These are phyloP conservation scores for Habrosyne pyritoides DNA, from an alignment of 2,888 invertebrate genomes.

Conservation along the genomic window DNA sequence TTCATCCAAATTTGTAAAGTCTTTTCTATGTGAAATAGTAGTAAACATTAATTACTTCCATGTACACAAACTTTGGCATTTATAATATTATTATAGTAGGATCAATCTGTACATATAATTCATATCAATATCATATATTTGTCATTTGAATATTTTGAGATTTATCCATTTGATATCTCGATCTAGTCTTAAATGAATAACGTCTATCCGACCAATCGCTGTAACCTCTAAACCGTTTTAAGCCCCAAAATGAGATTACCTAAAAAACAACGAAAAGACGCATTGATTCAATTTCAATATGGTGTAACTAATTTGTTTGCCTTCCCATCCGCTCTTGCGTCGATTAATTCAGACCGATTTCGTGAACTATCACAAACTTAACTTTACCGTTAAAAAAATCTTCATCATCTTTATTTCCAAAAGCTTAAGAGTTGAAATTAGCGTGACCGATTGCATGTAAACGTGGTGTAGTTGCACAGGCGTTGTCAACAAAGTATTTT, in stretches of 20 bases:
- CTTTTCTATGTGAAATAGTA: too few species aligned
- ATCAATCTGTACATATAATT: too few species aligned
- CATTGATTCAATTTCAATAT: constrained; percentile 63
- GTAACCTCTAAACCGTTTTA: constrained; percentile 15
- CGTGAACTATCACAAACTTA: constrained; percentile 41
- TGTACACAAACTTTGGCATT: too few species aligned
- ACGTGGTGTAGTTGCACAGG: constrained; percentile 43
- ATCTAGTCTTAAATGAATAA: neutral
- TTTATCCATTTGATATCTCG: neutral
- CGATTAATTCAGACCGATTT: constrained; percentile 78
- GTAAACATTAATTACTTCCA: too few species aligned
- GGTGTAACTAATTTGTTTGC: constrained; percentile 79
- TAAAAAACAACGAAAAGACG: constrained; percentile 47
- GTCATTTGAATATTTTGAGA: neutral
- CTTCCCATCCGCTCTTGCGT: constrained; percentile 54
- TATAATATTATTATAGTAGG: too few species aligned
- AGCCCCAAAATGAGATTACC: constrained; percentile 36
- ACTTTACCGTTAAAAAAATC: neutral
- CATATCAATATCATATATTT: neutral
- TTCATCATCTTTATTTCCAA: constrained; percentile 17
- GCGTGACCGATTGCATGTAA: constrained; percentile 8
- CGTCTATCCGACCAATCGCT: neutral
- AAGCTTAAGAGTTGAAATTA: constrained; percentile 22
- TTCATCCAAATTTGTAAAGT: too few species aligned
- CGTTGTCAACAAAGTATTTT: constrained; percentile 72